phyloP scores from a whole-genome alignment of 2,797 vertebrate genomes.

The Cheirogaleus major region DNA sequence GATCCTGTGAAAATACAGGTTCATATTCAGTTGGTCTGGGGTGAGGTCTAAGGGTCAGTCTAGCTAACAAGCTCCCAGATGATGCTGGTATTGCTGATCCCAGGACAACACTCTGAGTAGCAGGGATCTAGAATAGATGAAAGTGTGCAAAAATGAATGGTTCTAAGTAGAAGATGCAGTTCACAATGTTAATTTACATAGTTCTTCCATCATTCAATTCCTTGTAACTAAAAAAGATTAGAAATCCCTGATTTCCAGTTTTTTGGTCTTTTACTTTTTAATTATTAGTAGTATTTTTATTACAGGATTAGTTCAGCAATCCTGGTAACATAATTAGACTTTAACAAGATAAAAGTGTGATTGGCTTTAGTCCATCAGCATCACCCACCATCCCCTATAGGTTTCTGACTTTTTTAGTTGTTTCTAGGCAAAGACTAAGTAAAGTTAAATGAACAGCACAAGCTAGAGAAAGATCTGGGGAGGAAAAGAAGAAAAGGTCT shows the following conservation, averaged over 20 bases:
- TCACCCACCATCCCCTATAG: background rate
- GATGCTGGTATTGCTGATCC: background rate
- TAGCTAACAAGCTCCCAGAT: background rate
- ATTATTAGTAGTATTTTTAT: background rate
- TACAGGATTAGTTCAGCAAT: background rate
- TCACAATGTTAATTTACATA: background rate
- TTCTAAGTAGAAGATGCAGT: background rate
- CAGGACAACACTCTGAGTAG: background rate
- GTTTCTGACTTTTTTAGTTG: background rate
- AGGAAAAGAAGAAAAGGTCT: background rate
- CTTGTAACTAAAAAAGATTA: background rate
- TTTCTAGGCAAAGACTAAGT: conserved; percentile 40
- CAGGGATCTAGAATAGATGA: background rate
- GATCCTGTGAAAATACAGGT: background rate
- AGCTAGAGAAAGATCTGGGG: background rate
- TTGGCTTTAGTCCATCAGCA: background rate
- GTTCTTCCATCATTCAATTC: background rate
- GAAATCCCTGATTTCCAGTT: background rate
- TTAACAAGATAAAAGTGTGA: background rate
- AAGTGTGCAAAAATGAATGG: background rate
- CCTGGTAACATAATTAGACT: background rate
- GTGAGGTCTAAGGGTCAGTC: background rate
- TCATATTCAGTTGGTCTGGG: background rate
- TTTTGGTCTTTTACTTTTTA: background rate
- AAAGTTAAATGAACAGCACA: conserved; percentile 17